Conservation (phyloP, 2,888 invertebrate genomes). For the Drosophila histrio region DNA sequence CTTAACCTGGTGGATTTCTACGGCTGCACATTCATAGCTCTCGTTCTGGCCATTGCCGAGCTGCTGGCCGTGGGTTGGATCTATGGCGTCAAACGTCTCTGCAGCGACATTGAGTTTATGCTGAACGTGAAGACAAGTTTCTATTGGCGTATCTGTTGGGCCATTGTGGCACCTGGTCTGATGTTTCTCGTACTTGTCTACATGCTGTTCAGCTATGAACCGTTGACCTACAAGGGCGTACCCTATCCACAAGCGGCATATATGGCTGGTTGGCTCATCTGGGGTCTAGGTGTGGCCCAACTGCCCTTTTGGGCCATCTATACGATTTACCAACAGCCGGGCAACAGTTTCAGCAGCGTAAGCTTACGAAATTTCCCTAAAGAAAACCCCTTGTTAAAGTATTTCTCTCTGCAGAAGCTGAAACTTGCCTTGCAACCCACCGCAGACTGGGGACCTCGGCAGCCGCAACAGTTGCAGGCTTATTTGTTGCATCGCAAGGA, state of each 20-base stretch:
- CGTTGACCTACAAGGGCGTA: conserved; percentile 86
- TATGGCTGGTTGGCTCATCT: conserved; percentile 85
- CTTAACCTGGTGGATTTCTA: conserved; percentile 90
- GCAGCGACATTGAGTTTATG: conserved; percentile 92
- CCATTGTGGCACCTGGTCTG: conserved; percentile 88
- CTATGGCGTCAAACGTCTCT: conserved; percentile 89
- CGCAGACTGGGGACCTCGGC: conserved; percentile 81
- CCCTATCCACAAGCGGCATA: conserved; percentile 87
- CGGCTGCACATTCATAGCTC: conserved; percentile 90
- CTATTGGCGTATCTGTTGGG: conserved; percentile 94
- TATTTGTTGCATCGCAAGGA: conserved; percentile 81
- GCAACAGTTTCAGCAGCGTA: conserved; percentile 46
- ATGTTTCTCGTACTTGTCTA: conserved; percentile 90
- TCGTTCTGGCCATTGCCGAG: conserved; percentile 88
- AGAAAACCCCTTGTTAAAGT: background rate
- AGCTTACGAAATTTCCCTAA: background rate
- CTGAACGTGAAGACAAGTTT: conserved; percentile 86
- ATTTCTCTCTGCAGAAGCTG: conserved; percentile 76
- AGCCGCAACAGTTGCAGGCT: conserved; percentile 83
- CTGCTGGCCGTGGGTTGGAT: conserved; percentile 90
- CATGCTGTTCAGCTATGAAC: conserved; percentile 87
- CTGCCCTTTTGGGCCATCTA: conserved; percentile 84
- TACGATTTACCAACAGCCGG: conserved; percentile 80
- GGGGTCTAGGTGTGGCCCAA: conserved; percentile 85
- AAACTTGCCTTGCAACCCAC: conserved; percentile 74